Conservation (phyloP, 1,140 invertebrate species). For the Trichonephila inaurata region DNA sequence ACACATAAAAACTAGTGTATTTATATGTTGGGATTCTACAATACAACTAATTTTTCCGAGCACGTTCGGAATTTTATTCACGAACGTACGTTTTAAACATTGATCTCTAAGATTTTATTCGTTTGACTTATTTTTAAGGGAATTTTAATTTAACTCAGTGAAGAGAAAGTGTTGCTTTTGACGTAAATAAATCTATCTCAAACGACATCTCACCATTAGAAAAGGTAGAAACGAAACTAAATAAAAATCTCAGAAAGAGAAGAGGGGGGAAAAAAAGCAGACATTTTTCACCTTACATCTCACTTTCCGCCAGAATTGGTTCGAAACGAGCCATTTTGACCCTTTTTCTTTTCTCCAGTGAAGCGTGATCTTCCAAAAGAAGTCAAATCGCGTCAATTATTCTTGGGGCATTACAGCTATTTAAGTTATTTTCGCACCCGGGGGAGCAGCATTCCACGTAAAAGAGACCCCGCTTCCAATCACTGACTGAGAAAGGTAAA, state of each 20-base stretch:
- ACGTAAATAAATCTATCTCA: too few relatives aligned
- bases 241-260: background rate
- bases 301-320: background rate
- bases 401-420: background rate
- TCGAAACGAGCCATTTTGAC: background rate
- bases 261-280: background rate
- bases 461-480: background rate
- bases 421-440: slow-evolving; percentile 5
- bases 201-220: too few relatives aligned
- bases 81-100: too few relatives aligned
- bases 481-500: background rate
- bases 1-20: too few relatives aligned
- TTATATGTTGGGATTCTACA: too few relatives aligned
- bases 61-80: too few relatives aligned
- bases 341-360: background rate
- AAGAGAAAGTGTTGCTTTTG: too few relatives aligned
- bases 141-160: too few relatives aligned
- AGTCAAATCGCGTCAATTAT: slow-evolving; percentile 1
- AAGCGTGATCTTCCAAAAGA: background rate
- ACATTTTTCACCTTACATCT: background rate
- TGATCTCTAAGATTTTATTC: too few relatives aligned
- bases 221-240: too few relatives aligned
- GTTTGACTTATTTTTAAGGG: too few relatives aligned
- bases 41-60: too few relatives aligned
- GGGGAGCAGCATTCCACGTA: background rate